A percentile compares a stretch with the other conserved stretches of the same genome.
Conservation (phyloP, 2,113 vertebrate species). For the Anolis sagrei region DNA sequence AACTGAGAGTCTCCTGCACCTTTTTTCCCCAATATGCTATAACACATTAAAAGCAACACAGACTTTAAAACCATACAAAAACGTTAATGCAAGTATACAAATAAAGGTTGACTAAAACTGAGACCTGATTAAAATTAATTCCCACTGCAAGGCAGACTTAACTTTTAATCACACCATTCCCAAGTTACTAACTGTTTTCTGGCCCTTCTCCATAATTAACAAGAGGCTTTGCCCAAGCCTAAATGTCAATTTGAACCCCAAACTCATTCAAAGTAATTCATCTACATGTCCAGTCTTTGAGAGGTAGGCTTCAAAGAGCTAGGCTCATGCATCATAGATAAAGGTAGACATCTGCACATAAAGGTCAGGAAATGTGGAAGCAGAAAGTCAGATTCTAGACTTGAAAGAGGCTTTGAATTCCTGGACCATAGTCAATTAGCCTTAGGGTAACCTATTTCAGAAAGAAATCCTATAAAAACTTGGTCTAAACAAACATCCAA, state of each 20-base stretch:
- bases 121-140: slow-evolving; percentile 57
- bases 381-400: slow-evolving; percentile 38
- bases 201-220: slow-evolving; percentile 75
- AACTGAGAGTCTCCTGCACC: no score
- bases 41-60: no score
- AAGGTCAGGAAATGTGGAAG: slow-evolving; percentile 66
- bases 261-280: slow-evolving; percentile 67
- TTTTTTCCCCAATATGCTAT: no score
- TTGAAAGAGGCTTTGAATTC: slow-evolving; percentile 49
- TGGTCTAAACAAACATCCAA: no score
- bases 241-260: slow-evolving; percentile 75
- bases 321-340: slow-evolving; percentile 71
- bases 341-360: slow-evolving; percentile 63
- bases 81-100: no score
- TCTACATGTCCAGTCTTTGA: slow-evolving; percentile 73
- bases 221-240: slow-evolving; percentile 66
- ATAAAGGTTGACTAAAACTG: not conserved
- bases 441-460: not conserved
- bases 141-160: slow-evolving; percentile 64
- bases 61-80: no score
- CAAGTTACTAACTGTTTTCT: slow-evolving; percentile 75
- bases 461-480: not conserved
- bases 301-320: slow-evolving; percentile 67
- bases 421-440: no score
- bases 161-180: slow-evolving; percentile 74